Evolutionary conservation across 2,888 invertebrate genomes (phyloP), one percentile per base, ranked within the genome.

Genomic region (Chrysodeixis includens): DNA sequence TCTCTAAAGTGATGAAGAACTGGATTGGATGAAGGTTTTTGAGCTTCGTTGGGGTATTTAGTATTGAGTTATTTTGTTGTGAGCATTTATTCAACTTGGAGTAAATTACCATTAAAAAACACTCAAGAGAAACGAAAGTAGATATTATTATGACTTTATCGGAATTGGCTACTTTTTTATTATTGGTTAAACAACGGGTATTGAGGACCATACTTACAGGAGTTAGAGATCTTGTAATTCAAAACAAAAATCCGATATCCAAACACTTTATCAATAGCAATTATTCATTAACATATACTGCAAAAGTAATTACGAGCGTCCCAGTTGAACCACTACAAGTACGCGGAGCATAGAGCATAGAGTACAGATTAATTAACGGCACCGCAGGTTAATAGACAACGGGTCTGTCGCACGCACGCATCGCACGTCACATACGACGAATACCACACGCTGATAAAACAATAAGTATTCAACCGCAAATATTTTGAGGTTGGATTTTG

Each of bases 351-450:
- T 53, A 62, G 74, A 78, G 74, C 76, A 74, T 72, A 75, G 79
- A 80, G 78, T 26, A 26, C 26, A 26, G 83, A 84, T 85, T 85
- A 84, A 85, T 84, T 82, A 84, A 76, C 79, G 74, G 78, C 59
- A 79, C 66, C 74, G 54, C 66, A 75, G 72, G 77, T 76, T 80
- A 70, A 76, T 74, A 66, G 74, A 76, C 56, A 64, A 68, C 69
- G 74, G 69, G 49, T 63, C 66, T 73, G 82, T 78, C 79, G 67
- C 57, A 57, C 54, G 69, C 85, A 83, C 69, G 76, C 64, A 63
- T n/a, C 49, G 59, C 35, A 55, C 32, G 32, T 62, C 55, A 30
- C 61, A 54, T 59, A 62, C 60, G 52, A 56, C 64, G 70, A 60
- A 56, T 60, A 44, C 26, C 14, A 22, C 49, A 49, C 26, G 52